Percentiles rank a stretch among this genome's conserved stretches.
Evolutionary conservation across 1,140 invertebrate genomes (phyloP).

Genomic region (Pantala flavescens): DNA sequence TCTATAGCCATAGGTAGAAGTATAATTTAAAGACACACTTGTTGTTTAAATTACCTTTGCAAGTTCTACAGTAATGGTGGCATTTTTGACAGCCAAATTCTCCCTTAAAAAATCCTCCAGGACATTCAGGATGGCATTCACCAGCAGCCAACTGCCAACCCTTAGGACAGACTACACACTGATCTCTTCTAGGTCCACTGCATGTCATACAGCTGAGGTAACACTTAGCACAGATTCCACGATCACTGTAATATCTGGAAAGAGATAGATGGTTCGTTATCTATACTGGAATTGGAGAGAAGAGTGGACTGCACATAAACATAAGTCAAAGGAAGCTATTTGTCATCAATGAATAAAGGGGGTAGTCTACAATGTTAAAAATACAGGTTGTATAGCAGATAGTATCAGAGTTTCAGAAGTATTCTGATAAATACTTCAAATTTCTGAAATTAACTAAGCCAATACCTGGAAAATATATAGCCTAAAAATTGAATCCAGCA

Average conservation of each 20-base stretch:
- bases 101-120: conserved; percentile 69
- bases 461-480: no score
- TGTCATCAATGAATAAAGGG: no score
- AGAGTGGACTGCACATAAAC: neutral
- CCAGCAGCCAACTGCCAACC: conserved; percentile 67
- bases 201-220: conserved; percentile 75
- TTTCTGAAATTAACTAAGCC: no score
- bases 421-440: no score
- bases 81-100: conserved; percentile 70
- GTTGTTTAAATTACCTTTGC: no score
- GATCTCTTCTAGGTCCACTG: conserved; percentile 61
- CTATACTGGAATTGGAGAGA: no score
- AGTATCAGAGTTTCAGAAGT: no score
- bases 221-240: conserved; percentile 67
- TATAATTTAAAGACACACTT: no score
- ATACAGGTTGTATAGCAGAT: no score
- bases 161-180: conserved; percentile 69
- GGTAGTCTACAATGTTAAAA: no score
- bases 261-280: neutral
- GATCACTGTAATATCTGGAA: conserved; percentile 68
- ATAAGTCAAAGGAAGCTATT: neutral
- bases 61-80: conserved; percentile 71
- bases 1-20: no score
- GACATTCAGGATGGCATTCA: conserved; percentile 72
- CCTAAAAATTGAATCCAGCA: no score